phyloP scores from a whole-genome alignment of 37 sponge, comb jelly and placozoan genomes.

The Theonella swinhoei region DNA sequence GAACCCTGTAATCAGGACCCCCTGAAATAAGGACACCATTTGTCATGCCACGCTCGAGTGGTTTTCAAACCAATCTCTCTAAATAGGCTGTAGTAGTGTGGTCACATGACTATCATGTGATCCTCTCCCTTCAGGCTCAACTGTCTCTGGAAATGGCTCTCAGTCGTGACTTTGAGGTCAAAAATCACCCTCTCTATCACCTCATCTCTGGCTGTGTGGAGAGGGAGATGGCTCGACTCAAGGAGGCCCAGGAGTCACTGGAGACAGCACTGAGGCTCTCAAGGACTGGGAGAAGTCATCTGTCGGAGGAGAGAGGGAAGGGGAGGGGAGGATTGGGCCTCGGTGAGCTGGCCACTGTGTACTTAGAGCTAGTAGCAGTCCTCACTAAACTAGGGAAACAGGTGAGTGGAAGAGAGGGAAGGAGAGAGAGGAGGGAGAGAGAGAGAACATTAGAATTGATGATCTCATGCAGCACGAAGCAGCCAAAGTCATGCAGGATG shows the following conservation, averaged over 20 bases:
- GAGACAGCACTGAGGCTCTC: constrained; percentile 52
- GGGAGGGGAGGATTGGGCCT: constrained; percentile 17
- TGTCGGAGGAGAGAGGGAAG: neutral
- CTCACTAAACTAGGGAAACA: constrained; percentile 51
- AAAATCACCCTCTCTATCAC: constrained; percentile 72
- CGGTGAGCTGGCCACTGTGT: constrained; percentile 71
- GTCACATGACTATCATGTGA: too few species aligned
- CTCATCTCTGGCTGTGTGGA: constrained; percentile 57
- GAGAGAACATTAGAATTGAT: neutral
- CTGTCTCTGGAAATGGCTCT: constrained; percentile 77
- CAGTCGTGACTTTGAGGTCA: constrained; percentile 91
- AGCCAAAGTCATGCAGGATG: constrained; percentile 93
- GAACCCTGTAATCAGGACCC: too few species aligned
- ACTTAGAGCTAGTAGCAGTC: constrained; percentile 70
- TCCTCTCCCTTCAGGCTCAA: too few species aligned
- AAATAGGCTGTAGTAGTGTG: too few species aligned
- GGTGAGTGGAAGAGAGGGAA: neutral
- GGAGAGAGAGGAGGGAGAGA: neutral
- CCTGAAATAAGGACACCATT: too few species aligned
- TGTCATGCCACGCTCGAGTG: too few species aligned
- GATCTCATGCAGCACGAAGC: constrained; percentile 75
- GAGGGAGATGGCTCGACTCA: constrained; percentile 29
- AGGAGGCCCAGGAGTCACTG: constrained; percentile 66
- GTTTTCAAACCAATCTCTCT: too few species aligned
- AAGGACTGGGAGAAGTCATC: neutral